A percentile compares a stretch with the other conserved stretches of the same genome.
These are phyloP conservation scores for Pandemis cinnamomeana DNA, from an alignment of 2,888 invertebrate species.

Conservation along the genomic window DNA sequence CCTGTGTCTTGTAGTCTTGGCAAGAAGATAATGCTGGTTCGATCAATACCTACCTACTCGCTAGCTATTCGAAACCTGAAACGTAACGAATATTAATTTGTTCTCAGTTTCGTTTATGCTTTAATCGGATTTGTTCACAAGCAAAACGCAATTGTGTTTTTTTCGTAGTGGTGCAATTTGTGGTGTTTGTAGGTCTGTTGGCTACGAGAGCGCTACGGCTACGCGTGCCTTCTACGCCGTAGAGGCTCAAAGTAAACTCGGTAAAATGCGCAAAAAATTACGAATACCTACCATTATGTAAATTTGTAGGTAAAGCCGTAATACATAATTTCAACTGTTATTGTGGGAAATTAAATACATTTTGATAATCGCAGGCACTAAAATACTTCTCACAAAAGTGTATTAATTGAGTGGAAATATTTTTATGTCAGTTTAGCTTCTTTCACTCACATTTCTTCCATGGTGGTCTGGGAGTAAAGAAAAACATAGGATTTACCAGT, in stretches of 20 bases:
- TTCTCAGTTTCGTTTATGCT: background rate
- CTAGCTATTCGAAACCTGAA: background rate
- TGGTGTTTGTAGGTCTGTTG: conserved; percentile 24
- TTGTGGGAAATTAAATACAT: too few species aligned
- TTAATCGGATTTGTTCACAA: background rate
- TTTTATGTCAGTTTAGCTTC: too few species aligned
- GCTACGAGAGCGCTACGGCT: conserved; percentile 24
- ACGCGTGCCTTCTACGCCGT: conserved; percentile 29
- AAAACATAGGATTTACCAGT: too few species aligned
- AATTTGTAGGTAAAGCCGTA: too few species aligned
- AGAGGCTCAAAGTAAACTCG: conserved; percentile 13
- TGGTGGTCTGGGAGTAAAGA: too few species aligned
- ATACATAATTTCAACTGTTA: too few species aligned
- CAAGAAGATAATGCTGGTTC: background rate
- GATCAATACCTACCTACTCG: background rate
- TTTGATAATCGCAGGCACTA: too few species aligned
- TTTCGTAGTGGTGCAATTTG: background rate
- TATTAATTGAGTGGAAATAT: too few species aligned
- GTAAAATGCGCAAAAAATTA: background rate
- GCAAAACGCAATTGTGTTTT: background rate
- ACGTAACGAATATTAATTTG: too few species aligned
- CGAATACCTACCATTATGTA: too few species aligned
- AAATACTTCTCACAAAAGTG: too few species aligned
- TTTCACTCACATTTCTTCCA: too few species aligned
- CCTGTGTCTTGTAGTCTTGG: background rate